Percentiles rank a stretch among this genome's conserved stretches.
These are phyloP conservation scores for Epizoanthus stellaris DNA, from an alignment of 92 coral and sea anemone genomes.

Conservation along the genomic window DNA sequence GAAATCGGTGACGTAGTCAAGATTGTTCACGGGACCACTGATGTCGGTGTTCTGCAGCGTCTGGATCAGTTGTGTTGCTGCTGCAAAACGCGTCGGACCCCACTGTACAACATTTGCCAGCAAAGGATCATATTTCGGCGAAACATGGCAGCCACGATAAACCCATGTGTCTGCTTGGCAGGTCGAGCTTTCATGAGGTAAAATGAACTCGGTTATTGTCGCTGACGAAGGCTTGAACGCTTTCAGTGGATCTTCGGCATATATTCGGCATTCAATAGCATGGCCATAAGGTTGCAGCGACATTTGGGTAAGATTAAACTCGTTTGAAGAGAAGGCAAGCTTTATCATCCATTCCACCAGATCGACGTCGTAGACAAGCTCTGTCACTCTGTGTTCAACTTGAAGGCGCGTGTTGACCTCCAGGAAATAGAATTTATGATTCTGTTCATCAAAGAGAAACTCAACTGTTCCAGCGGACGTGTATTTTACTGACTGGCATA, in stretches of 20 bases:
- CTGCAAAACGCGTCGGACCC: slow-evolving; percentile 59
- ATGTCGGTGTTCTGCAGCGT: slow-evolving; percentile 36
- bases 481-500: slow-evolving; percentile 49
- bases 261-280: slow-evolving; percentile 63
- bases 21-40: slow-evolving; percentile 63
- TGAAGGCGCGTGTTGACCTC: slow-evolving; percentile 75
- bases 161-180: slow-evolving; percentile 45
- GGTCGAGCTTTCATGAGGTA: slow-evolving; percentile 26
- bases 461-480: slow-evolving; percentile 72
- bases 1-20: slow-evolving; percentile 54
- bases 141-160: slow-evolving; percentile 47
- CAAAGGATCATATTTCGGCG: slow-evolving; percentile 59
- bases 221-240: slow-evolving; percentile 61
- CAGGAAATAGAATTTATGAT: slow-evolving; percentile 49
- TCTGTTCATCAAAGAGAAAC: slow-evolving; percentile 58
- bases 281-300: slow-evolving; percentile 56
- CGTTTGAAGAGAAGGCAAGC: slow-evolving; percentile 36
- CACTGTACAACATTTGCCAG: slow-evolving; percentile 63
- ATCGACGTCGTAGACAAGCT: slow-evolving; percentile 64
- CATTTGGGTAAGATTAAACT: slow-evolving; percentile 4
- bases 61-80: slow-evolving; percentile 28
- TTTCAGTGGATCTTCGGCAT: slow-evolving; percentile 62
- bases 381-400: slow-evolving; percentile 75
- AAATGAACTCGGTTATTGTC: slow-evolving; percentile 36
- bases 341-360: slow-evolving; percentile 70